Conservation (phyloP, 2,888 invertebrate species). For the Dasypolia templi region DNA sequence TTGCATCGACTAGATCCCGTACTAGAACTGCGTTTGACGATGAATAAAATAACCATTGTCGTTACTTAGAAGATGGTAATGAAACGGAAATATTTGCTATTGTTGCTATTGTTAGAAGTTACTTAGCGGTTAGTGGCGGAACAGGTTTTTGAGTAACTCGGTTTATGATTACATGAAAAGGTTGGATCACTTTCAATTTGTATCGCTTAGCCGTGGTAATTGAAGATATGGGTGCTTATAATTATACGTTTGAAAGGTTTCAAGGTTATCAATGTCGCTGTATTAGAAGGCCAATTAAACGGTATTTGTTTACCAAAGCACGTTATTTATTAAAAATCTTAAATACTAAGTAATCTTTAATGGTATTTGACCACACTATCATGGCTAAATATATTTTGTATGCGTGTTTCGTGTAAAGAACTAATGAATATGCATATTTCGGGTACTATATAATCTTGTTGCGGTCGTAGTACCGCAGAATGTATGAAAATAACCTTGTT, state of each 20-base stretch:
- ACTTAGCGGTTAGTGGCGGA: conserved; percentile 68
- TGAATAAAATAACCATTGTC: conserved; percentile 68
- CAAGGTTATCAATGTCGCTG: conserved; percentile 25
- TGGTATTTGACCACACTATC: conserved; percentile 1
- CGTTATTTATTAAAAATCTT: conserved; percentile 26
- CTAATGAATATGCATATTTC: conserved; percentile 38
- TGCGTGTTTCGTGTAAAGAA: conserved; percentile 14
- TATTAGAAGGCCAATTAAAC: conserved; percentile 17
- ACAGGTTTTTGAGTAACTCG: conserved; percentile 71
- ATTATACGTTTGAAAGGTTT: conserved; percentile 29
- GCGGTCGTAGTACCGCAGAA: conserved; percentile 10
- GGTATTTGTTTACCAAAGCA: background rate
- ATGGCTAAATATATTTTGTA: conserved; percentile 14
- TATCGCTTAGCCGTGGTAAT: conserved; percentile 40
- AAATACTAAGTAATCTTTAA: conserved; percentile 24
- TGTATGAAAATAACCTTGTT: conserved; percentile 19
- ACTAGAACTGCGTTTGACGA: conserved; percentile 55
- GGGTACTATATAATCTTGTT: background rate
- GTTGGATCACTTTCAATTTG: conserved; percentile 53
- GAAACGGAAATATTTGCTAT: conserved; percentile 79
- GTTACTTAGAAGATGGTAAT: conserved; percentile 75
- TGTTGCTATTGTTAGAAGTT: conserved; percentile 73
- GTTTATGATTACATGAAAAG: conserved; percentile 42
- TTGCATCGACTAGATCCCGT: conserved; percentile 73
- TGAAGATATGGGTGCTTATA: conserved; percentile 27